Conservation (phyloP, 2,888 invertebrate species). For the Caenorhabditis drosophilae region DNA sequence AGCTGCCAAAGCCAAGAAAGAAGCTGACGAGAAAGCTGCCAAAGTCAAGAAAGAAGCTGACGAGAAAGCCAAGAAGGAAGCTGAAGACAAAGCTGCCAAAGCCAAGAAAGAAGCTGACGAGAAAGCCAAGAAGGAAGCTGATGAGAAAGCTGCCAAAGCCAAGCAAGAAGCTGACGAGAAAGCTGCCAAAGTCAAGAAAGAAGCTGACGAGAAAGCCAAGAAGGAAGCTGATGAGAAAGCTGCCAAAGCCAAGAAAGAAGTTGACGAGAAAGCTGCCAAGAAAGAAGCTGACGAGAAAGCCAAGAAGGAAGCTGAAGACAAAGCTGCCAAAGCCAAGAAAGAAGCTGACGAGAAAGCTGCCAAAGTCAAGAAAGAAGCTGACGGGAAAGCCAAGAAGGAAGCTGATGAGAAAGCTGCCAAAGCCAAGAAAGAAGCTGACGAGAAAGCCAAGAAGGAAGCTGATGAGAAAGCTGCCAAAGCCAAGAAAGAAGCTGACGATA, state of each 20-base stretch:
- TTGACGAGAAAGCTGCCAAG: conserved; percentile 1
- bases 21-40: conserved; percentile 7
- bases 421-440: conserved; percentile 6
- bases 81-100: conserved; percentile 4
- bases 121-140: conserved; percentile 9
- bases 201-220: conserved; percentile 1
- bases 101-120: conserved; percentile 1
- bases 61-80: background rate
- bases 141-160: conserved; percentile 1
- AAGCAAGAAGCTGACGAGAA: conserved; percentile 4
- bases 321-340: background rate
- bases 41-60: conserved; percentile 1
- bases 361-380: conserved; percentile 3
- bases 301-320: conserved; percentile 2
- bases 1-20: background rate
- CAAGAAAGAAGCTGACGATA: conserved; percentile 1
- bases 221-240: conserved; percentile 3
- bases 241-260: background rate
- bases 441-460: conserved; percentile 6
- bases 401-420: conserved; percentile 2
- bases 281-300: background rate
- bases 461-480: conserved; percentile 5
- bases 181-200: conserved; percentile 1
- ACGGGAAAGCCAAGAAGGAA: conserved; percentile 1
- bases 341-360: background rate